Evolutionary conservation across 1,140 invertebrate species (phyloP).

Genomic region (Plectrocnemia conspersa): DNA sequence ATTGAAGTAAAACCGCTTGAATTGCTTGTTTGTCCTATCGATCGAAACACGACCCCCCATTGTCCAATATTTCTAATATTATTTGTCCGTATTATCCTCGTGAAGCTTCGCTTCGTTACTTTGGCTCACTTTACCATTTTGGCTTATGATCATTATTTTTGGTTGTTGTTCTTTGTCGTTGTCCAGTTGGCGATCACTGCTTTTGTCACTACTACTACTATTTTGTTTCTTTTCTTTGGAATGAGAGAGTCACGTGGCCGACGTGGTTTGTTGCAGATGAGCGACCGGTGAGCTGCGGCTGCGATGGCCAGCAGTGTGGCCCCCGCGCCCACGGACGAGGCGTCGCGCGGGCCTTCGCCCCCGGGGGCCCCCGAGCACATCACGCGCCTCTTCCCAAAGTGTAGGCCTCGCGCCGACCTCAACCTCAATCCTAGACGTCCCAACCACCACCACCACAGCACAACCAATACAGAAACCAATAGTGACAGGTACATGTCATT

Average conservation of each 20-base stretch:
- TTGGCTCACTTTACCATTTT: no score
- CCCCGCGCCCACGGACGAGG: slow-evolving; percentile 43
- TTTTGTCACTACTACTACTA: background rate
- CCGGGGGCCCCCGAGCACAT: slow-evolving; percentile 62
- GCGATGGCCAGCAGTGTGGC: slow-evolving; percentile 43
- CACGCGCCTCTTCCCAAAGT: slow-evolving; percentile 77
- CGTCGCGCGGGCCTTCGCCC: slow-evolving; percentile 49
- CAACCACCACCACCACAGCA: slow-evolving; percentile 26
- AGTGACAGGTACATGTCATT: slow-evolving; percentile 48
- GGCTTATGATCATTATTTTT: no score
- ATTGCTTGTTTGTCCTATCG: no score
- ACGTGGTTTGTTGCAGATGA: slow-evolving; percentile 26
- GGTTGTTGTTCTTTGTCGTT: no score
- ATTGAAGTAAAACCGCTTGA: no score
- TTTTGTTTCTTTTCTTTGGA: background rate
- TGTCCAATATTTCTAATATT: no score
- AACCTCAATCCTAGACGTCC: slow-evolving; percentile 54
- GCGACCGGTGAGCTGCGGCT: slow-evolving; percentile 15
- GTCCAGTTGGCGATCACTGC: no score
- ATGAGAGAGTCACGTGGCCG: background rate
- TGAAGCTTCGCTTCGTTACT: no score
- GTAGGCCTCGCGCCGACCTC: slow-evolving; percentile 60
- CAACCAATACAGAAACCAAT: slow-evolving; percentile 45
- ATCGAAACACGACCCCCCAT: no score
- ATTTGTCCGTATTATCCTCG: no score